Percentiles rank a stretch among this genome's conserved stretches.
Evolutionary conservation across 2,797 vertebrate genomes (phyloP).

Genomic region (Tarsius wallacei): DNA sequence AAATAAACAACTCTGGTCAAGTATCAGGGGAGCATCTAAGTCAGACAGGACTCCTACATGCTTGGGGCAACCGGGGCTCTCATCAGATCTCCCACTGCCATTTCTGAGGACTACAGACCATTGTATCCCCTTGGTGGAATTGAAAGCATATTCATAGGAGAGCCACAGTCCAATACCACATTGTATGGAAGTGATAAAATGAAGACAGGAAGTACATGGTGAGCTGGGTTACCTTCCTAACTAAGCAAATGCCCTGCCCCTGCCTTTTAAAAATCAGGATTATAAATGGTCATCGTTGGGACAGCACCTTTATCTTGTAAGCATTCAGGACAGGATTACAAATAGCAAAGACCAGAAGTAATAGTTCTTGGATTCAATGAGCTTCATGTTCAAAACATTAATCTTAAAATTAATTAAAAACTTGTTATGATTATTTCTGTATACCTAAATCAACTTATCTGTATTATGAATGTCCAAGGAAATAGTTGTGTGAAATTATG

Average conservation of each 20-base stretch:
- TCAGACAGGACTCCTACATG: not conserved
- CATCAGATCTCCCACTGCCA: not conserved
- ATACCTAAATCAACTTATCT: not conserved
- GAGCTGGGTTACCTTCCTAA: not conserved
- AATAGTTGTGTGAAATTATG: not conserved
- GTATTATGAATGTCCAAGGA: not conserved
- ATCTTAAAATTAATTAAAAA: slow-evolving; percentile 34
- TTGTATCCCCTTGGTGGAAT: not conserved
- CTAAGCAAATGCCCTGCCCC: not conserved
- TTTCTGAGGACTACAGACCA: not conserved
- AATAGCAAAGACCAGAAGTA: not conserved
- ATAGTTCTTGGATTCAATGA: not conserved
- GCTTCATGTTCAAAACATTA: not conserved
- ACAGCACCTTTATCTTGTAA: not conserved
- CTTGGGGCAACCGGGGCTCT: not conserved
- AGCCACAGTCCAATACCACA: not conserved
- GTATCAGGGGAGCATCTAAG: not conserved
- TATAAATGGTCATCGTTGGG: not conserved
- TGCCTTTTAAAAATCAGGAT: not conserved
- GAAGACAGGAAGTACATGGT: not conserved
- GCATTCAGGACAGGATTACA: not conserved
- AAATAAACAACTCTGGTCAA: not conserved
- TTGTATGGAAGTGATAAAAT: not conserved
- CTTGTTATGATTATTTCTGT: not conserved
- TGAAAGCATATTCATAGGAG: not conserved